Evolutionary conservation across 1,140 invertebrate genomes (phyloP), one percentile per base, ranked within the genome.

Genomic region (Trichomalopsis sarcophagae): DNA sequence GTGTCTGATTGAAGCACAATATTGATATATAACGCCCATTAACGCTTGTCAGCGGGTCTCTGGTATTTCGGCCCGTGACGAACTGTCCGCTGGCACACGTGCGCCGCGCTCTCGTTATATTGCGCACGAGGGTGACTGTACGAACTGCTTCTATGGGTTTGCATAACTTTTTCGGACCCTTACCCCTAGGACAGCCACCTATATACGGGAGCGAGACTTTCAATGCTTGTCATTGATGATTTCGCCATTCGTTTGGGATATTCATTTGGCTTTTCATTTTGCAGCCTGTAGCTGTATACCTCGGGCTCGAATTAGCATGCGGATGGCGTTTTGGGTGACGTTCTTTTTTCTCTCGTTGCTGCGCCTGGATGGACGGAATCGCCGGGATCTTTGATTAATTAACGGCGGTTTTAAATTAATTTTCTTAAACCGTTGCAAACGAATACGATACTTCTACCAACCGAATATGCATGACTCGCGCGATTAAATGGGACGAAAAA

Each of bases 11-110:
- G 1, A 50, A 82, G 47, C 17, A 82, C 81, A 82, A 82, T 75
- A 82, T 82, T 82, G 81, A 82, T 75, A 78, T 50, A 50, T 71
- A 84, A 84, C 27, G 75, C 62, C 66, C n/a, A 77, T 78, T 84
- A 78, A 78, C 23, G 75, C 82, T 84, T 71, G 82, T 82, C 81
- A 77, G 55, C 30, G 11, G 0, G 3, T 71, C 68, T 80, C 30
- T 81, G 68, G 68, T 73, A 73, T 47, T 83, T 66, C 10, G 40
- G 27, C 36, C 11, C 66, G 78, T 84, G 75, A 79, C 75, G 82
- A 78, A 47, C 10, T 62, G 0, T 23, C 3, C 21, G 62, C 30
- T 10, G 21, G 55, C 55, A 30, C 82, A 84, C 82, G 82, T 84
- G 82, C n/a, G 76, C 55, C n/a, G 76, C 55, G 13, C 40, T 77